Conservation (phyloP, 2,113 vertebrate species). For the Theropithecus gelada region DNA sequence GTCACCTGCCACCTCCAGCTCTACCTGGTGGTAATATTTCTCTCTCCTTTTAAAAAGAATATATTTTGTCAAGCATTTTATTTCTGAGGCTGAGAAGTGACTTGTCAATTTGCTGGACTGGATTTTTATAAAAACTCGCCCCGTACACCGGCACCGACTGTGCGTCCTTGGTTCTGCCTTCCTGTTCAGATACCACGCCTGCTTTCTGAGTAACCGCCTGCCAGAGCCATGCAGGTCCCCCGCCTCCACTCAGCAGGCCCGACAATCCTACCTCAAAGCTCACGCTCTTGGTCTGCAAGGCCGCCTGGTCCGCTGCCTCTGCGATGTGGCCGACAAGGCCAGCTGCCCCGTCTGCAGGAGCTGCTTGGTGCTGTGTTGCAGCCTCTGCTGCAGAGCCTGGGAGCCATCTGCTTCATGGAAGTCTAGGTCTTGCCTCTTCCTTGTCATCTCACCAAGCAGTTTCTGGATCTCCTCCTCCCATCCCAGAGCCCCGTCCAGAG, state of each 20-base stretch:
- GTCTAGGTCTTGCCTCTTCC: not conserved
- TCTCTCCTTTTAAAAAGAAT: slow-evolving; percentile 61
- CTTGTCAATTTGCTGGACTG: slow-evolving; percentile 33
- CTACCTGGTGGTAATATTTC: slow-evolving; percentile 16
- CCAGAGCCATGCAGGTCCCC: slow-evolving; percentile 56
- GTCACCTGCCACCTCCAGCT: not conserved
- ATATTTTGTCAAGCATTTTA: slow-evolving; percentile 50
- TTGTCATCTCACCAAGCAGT: not conserved
- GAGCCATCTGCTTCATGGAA: not conserved
- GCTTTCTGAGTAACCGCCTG: not conserved
- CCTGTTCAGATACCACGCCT: not conserved
- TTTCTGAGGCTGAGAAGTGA: slow-evolving; percentile 50
- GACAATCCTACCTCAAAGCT: slow-evolving; percentile 85
- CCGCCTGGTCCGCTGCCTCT: not conserved
- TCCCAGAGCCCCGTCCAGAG: not conserved
- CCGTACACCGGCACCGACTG: slow-evolving; percentile 42
- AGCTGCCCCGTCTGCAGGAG: not conserved
- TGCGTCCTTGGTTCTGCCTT: slow-evolving; percentile 22
- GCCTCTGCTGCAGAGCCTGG: not conserved
- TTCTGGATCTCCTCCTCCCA: not conserved
- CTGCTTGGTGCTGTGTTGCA: not conserved
- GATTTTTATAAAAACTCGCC: not conserved
- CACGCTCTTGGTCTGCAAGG: not conserved
- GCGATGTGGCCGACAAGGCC: not conserved
- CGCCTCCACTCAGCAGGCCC: slow-evolving; percentile 69